phyloP scores from a whole-genome alignment of 2,888 invertebrate species.

The Diaphora mendica region DNA sequence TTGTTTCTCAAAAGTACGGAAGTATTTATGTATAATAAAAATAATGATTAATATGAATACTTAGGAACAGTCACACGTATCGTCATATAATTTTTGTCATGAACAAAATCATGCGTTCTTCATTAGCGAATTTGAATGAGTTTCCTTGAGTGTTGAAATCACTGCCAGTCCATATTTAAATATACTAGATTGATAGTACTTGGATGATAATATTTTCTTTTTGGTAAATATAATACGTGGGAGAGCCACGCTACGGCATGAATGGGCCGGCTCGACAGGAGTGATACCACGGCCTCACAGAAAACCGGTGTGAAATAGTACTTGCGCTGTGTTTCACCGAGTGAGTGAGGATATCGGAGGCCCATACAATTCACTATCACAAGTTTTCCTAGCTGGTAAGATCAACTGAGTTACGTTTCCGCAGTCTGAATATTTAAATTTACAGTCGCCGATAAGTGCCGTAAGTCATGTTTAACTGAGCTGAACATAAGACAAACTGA shows the following conservation, averaged over 20 bases:
- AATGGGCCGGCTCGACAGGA: no score
- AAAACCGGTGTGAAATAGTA: no score
- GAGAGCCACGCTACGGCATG: no score
- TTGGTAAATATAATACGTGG: no score
- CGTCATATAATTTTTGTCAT: no score
- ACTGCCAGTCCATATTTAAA: not conserved
- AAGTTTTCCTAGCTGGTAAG: not conserved
- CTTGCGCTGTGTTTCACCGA: no score
- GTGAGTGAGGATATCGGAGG: no score
- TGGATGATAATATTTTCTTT: no score
- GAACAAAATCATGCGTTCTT: not conserved
- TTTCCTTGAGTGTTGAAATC: not conserved
- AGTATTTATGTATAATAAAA: not conserved
- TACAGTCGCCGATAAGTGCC: not conserved
- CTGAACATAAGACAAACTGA: conserved; percentile 50
- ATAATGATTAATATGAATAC: not conserved
- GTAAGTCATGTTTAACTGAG: conserved; percentile 6
- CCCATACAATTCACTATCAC: no score
- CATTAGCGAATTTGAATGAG: not conserved
- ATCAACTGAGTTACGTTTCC: not conserved
- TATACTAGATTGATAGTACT: no score
- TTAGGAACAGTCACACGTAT: not conserved
- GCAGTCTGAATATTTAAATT: not conserved
- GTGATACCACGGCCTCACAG: no score
- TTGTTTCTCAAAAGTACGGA: not conserved